These are phyloP conservation scores for Bovichtus diacanthus DNA, from an alignment of 2,797 vertebrate genomes.

Conservation along the genomic window DNA sequence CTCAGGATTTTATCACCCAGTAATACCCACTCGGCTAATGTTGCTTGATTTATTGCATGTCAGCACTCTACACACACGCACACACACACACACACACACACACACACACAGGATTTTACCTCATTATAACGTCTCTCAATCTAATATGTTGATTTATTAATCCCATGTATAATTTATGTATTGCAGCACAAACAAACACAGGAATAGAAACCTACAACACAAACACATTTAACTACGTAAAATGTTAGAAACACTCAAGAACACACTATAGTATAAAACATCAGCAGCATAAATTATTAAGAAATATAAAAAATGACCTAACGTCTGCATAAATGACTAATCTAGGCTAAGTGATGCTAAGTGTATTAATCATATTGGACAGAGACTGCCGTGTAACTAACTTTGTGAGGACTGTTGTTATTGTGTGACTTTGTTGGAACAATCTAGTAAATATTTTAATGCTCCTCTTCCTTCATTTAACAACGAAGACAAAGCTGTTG, in stretches of 20 bases:
- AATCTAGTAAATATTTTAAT: conserved; percentile 33
- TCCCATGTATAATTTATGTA: background rate
- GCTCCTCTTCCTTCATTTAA: conserved; percentile 7
- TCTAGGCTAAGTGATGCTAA: conserved; percentile 21
- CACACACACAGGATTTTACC: background rate
- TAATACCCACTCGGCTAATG: conserved; percentile 61
- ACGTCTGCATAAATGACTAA: conserved; percentile 9
- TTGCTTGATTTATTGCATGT: conserved; percentile 24
- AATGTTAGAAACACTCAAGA: background rate
- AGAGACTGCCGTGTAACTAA: conserved; percentile 11
- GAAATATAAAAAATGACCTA: conserved; percentile 12
- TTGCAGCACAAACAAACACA: background rate
- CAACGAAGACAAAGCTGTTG: conserved; percentile 1
- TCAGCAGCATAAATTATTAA: background rate
- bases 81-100: background rate
- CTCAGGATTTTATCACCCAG: conserved; percentile 70
- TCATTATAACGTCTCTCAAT: conserved; percentile 1
- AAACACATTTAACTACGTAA: background rate
- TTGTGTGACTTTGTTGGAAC: conserved; percentile 14
- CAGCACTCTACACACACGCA: background rate
- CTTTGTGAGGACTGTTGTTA: conserved; percentile 1
- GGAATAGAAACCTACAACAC: background rate
- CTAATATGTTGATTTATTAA: conserved; percentile 9
- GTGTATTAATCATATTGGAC: conserved; percentile 2
- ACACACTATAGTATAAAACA: background rate